Evolutionary conservation across 1,140 invertebrate species (phyloP).

Genomic region (Eueides isabella): DNA sequence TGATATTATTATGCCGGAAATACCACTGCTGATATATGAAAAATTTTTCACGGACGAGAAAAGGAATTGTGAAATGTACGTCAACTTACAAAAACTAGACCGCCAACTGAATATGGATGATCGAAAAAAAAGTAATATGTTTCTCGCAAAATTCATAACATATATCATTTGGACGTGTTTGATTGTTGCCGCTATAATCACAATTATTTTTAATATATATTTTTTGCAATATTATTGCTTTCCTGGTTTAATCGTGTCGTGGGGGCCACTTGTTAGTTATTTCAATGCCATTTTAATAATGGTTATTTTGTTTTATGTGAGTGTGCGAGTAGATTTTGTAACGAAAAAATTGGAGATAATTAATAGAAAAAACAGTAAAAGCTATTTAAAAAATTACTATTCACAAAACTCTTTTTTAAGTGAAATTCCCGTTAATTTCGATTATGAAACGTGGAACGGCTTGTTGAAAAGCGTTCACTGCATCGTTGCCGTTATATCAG

Average conservation of each 20-base stretch:
- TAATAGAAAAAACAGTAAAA: neutral
- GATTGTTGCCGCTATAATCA: neutral
- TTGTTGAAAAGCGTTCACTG: neutral
- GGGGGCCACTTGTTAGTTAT: neutral
- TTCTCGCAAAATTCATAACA: neutral
- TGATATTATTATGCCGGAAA: neutral
- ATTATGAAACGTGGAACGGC: neutral
- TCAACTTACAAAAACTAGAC: slow-evolving; percentile 60
- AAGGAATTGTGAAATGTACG: slow-evolving; percentile 43
- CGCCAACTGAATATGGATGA: slow-evolving; percentile 43
- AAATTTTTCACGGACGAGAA: neutral
- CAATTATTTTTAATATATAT: slow-evolving; percentile 10
- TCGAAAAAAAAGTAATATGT: neutral
- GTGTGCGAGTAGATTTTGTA: slow-evolving; percentile 13
- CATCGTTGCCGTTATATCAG: slow-evolving; percentile 16
- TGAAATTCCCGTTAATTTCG: neutral
- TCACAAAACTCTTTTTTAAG: neutral
- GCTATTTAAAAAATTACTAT: neutral
- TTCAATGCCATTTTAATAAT: neutral
- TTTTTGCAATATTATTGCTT: slow-evolving; percentile 6
- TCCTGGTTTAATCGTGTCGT: neutral
- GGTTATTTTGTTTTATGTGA: slow-evolving; percentile 9
- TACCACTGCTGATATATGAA: neutral
- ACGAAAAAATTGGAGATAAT: slow-evolving; percentile 10
- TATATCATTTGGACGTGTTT: neutral